Evolutionary conservation across 2,797 vertebrate species (phyloP), one percentile per base, ranked within the genome.

Genomic region (Pseudomugil tenellus): DNA sequence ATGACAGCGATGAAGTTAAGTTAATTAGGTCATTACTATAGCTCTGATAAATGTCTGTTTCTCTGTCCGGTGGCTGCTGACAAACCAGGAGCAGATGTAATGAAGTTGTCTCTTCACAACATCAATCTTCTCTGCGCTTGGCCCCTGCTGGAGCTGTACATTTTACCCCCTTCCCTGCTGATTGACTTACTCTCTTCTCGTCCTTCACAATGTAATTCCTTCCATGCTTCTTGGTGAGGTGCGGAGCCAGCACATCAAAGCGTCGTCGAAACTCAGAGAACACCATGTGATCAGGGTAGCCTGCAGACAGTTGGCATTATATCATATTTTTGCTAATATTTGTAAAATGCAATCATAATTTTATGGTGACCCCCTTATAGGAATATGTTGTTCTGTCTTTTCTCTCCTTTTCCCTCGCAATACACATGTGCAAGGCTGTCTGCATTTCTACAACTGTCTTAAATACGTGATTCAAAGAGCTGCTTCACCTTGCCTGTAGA

Each of bases 181-280:
- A 91, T 81, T 84, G 85, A 93, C 93, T 28, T 90, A 99, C 98
- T 93, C 97, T 92, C 83, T 94, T 96, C 91, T 99, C 98, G 3
- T 99, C 97, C 87, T 95, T 95, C 81, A 99, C 97, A 0, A 99
- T 98, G 91, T 97, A 99, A 93, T 98, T 97, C 76, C 96, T 95
- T 13, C 98, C 98, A 0, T 96, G 96, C 77, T 99, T 99, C 93
- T 99, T 99, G 86, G 95, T 96, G 85, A 99, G 93, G 81, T 99
- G 98, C 0, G 97, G 98, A 29, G 96, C 96, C 86, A 99, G 92
- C 76, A 99, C 94, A 0, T 99, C 97, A 7, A 99, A 99, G 63
- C 96, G 96, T 0, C 96, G 93, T 3, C 98, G 95, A 86, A 99
- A 99, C 92, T 99, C 97, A 0, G 97, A 96, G 84, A 99, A 99